A percentile compares a stretch with the other conserved stretches of the same genome.
phyloP scores from a whole-genome alignment of 2,888 invertebrate species.

The Leptura quadrifasciata region DNA sequence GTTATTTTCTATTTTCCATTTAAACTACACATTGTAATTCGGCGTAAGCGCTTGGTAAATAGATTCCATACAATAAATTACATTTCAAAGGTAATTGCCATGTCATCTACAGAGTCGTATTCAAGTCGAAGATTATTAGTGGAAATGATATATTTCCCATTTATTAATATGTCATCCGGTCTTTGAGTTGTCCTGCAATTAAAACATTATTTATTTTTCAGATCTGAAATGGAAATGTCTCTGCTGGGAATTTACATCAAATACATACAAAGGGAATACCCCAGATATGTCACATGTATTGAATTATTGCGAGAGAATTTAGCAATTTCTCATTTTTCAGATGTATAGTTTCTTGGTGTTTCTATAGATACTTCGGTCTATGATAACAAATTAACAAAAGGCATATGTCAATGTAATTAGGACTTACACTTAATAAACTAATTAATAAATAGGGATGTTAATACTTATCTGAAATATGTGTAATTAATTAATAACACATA shows the following conservation, averaged over 20 bases:
- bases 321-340: background rate
- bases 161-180: slow-evolving; percentile 45
- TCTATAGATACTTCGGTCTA: background rate
- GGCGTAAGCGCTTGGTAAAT: slow-evolving; percentile 40
- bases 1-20: slow-evolving; percentile 37
- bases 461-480: background rate
- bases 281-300: slow-evolving; percentile 24
- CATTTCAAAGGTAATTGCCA: slow-evolving; percentile 55
- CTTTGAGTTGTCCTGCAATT: slow-evolving; percentile 36
- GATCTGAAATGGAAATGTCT: slow-evolving; percentile 28
- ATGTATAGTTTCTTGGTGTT: background rate
- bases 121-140: slow-evolving; percentile 52
- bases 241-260: slow-evolving; percentile 26
- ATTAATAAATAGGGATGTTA: background rate
- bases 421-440: background rate
- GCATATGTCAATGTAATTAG: background rate
- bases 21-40: slow-evolving; percentile 42
- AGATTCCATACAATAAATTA: slow-evolving; percentile 49
- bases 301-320: slow-evolving; percentile 9
- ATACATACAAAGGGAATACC: slow-evolving; percentile 28
- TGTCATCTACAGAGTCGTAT: slow-evolving; percentile 58
- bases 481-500: too few species aligned
- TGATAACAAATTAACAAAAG: background rate
- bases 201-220: slow-evolving; percentile 29
- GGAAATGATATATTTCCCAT: slow-evolving; percentile 55